Evolutionary conservation across 2,797 vertebrate species (phyloP).

Genomic region (Enteromius unitaeniatus): DNA sequence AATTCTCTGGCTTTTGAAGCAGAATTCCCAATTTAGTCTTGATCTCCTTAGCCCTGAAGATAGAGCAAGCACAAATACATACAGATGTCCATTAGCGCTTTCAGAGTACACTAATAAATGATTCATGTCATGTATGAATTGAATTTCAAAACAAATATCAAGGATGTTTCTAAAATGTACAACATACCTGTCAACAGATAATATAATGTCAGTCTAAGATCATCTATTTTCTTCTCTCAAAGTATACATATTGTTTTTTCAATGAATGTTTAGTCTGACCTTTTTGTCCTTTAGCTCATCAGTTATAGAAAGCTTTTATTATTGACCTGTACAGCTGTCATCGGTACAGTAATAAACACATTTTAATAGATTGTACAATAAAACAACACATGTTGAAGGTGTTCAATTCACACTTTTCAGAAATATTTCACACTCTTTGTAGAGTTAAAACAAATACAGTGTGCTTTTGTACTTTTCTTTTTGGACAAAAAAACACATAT

Average conservation of each 20-base stretch:
- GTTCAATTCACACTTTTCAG: neutral
- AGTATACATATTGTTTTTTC: neutral
- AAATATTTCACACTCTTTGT: neutral
- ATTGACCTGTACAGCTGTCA: neutral
- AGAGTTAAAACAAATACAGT: neutral
- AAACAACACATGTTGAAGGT: neutral
- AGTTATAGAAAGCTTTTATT: neutral
- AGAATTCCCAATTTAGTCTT: conserved; percentile 93
- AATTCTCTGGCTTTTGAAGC: conserved; percentile 93
- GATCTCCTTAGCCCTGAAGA: conserved; percentile 93
- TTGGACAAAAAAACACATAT: neutral
- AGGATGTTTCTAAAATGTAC: neutral
- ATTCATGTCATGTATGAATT: neutral
- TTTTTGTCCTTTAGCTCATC: neutral
- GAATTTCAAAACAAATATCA: neutral
- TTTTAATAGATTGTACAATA: neutral
- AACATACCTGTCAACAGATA: conserved; percentile 1
- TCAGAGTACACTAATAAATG: neutral
- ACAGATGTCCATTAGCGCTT: neutral
- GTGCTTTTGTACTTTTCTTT: neutral
- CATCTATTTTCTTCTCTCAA: neutral
- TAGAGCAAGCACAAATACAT: conserved; percentile 22
- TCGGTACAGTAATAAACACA: neutral
- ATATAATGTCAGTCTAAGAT: neutral
- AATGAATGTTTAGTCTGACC: neutral